A percentile compares a stretch with the other conserved stretches of the same genome.
phyloP scores from a whole-genome alignment of 2,113 vertebrate species.

The Myocastor coypus region DNA sequence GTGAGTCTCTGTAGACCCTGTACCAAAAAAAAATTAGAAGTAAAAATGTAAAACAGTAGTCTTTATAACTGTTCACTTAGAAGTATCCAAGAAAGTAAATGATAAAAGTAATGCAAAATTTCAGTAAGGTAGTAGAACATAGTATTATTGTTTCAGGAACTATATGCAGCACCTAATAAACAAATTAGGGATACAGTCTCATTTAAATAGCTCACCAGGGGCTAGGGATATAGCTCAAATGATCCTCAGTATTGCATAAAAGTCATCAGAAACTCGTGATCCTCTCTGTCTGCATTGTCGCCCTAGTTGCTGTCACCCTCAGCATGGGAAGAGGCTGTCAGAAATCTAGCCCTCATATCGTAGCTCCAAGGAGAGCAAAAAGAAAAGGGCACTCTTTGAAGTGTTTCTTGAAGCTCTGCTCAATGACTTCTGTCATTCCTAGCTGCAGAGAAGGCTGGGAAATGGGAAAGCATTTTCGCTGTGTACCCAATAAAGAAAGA shows the following conservation, averaged over 20 bases:
- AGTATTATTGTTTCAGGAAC: background rate
- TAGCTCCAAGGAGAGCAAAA: slow-evolving; percentile 2
- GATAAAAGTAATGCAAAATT: background rate
- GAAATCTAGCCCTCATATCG: background rate
- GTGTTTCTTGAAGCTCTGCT: slow-evolving; percentile 7
- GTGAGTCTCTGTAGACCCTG: no score
- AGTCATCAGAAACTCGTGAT: background rate
- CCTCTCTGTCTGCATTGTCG: background rate
- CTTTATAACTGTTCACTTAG: background rate
- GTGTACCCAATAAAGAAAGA: background rate
- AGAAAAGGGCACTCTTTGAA: background rate
- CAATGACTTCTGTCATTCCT: background rate
- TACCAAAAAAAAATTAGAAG: background rate
- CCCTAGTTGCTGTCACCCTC: background rate
- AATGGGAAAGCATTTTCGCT: background rate
- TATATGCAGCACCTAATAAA: background rate
- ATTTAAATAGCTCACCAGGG: slow-evolving; percentile 2
- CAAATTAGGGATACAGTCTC: slow-evolving; percentile 4
- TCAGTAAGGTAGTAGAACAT: background rate
- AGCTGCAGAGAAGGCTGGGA: background rate
- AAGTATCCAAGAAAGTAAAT: slow-evolving; percentile 50
- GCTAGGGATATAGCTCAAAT: background rate
- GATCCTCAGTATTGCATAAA: background rate
- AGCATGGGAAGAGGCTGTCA: background rate
- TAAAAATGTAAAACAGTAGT: no score